phyloP scores from a whole-genome alignment of 2,113 vertebrate species.

The Odobenus rosmarus region DNA sequence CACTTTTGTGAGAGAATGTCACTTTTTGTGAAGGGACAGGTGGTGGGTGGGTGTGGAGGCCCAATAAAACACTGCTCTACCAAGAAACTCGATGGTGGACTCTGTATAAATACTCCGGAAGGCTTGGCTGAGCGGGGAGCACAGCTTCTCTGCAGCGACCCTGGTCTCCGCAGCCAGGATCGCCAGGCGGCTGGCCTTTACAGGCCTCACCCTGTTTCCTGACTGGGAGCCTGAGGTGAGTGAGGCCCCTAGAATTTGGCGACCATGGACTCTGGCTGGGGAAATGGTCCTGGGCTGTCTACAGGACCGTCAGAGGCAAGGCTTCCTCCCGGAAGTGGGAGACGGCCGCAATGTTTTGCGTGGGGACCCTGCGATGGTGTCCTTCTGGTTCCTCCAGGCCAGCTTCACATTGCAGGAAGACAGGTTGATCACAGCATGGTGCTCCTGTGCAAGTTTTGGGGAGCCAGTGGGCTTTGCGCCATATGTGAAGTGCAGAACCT shows the following conservation, averaged over 20 bases:
- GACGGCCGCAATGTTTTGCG: constrained; percentile 93
- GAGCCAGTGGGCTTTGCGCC: constrained; percentile 88
- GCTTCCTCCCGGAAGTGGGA: constrained; percentile 95
- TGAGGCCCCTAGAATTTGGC: constrained; percentile 91
- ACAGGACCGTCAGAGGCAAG: constrained; percentile 92
- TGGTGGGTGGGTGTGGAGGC: constrained; percentile 93
- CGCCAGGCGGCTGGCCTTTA: constrained; percentile 92
- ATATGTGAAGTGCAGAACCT: background rate
- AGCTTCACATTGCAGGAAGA: constrained; percentile 94
- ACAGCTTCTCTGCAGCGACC: constrained; percentile 93
- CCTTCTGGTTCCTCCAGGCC: constrained; percentile 93
- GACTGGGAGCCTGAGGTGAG: constrained; percentile 91
- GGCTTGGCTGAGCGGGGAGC: constrained; percentile 93
- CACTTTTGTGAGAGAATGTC: background rate
- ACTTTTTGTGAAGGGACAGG: constrained; percentile 87
- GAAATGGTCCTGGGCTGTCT: constrained; percentile 95
- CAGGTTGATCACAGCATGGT: constrained; percentile 92
- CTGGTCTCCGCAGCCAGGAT: constrained; percentile 91
- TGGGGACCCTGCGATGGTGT: constrained; percentile 94
- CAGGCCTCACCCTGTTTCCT: constrained; percentile 86
- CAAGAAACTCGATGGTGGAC: constrained; percentile 95
- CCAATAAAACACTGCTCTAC: constrained; percentile 95
- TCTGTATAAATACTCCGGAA: constrained; percentile 97
- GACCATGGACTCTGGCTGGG: constrained; percentile 92
- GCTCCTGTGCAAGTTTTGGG: constrained; percentile 91